Base-by-base conservation (phyloP, 2,888 invertebrate species). In the Caenorhabditis virilis region DNA sequence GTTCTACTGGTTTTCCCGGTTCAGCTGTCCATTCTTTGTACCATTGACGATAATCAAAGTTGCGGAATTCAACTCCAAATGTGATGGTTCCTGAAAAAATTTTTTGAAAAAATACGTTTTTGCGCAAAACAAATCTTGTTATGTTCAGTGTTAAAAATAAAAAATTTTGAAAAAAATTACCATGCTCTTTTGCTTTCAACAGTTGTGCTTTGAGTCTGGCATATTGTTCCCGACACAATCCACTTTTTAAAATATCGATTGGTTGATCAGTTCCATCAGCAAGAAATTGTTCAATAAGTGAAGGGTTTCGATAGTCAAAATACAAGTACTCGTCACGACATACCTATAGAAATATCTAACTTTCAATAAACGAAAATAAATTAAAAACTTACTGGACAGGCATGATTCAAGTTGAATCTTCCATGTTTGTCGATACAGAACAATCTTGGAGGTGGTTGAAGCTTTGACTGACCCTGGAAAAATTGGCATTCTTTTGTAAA, bases 251-350 rank as follows among this genome's bases (percentile, higher is more conserved):
- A 38, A 82, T 65, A 15, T 73, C 73, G 48, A 80, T 70, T 11
- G 78, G 81, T 48, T 77, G 70, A 52, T 79, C 75, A 0, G 81
- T 80, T 45, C 82, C 81, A 30, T 75, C 66, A 9, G 67, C 64
- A n/a, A 73, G 39, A 47, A 73, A 71, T 49, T 73, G 73, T 47
- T 78, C 71, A 23, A 80, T 76, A 35, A 80, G 59, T 7, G 62
- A 46, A n/a, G 80, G 80, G 57, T 80, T 80, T 57, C 82, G 66
- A 51, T 76, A 82, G 60, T 82, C 80, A 63, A 82, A 82, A 65
- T 78, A 82, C 22, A 82, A 58, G 61, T 82, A 82, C 54, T 82
- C 82, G 60, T 82, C 82, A 7, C 82, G 75, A 35, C 77, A 81
- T 16, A 68, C 51, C 65, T 69, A 36, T 39, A 49, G 27, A 36